Base-by-base conservation (phyloP, 2,113 vertebrate genomes). In the Narcine bancroftii region DNA sequence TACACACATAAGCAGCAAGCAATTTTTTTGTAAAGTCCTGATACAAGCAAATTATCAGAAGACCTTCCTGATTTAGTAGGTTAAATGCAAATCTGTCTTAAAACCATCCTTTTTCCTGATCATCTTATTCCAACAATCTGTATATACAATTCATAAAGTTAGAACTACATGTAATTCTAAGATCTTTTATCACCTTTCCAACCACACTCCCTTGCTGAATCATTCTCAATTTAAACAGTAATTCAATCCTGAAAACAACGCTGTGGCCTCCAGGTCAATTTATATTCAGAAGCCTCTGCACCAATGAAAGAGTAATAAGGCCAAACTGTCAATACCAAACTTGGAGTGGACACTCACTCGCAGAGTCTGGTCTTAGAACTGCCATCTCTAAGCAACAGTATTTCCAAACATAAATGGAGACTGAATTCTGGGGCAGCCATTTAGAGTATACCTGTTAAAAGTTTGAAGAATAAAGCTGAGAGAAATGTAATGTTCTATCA, bases 371-470 rank as follows among this genome's bases (percentile, higher is more conserved):
- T 93, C 95, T 94, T 94, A 95, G 94, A 93, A 66, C 0, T 93
- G 93, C 92, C 93, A 69, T 69, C 93, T 94, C 93, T 96, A 96
- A 95, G 95, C 96, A 95, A 96, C 95, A 94, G 93, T 97, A 96
- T 97, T 97, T 97, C 97, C 96, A 95, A 97, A 97, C 97, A 97
- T 92, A 96, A 96, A 95, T 60, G 21, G 89, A 66, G 36, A 91
- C 66, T 69, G 65, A 65, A 91, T 91, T 39, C 63, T 71, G 39
- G 63, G n/a, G 39, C 63, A 91, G 63, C 36, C 65, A 47, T 69
- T 91, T 91, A 69, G 89, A 91, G 13, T 69, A 29, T 29, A 53
- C 29, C 60, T 36, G 56, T 17, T 69, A 26, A 47, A 42, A 65
- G 0, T 91, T 69, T 91, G 65, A 66, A 47, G 89, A 69, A n/a